A percentile compares a stretch with the other conserved stretches of the same genome.
Evolutionary conservation across 2,888 invertebrate genomes (phyloP).

Genomic region (Alsophila aescularia): DNA sequence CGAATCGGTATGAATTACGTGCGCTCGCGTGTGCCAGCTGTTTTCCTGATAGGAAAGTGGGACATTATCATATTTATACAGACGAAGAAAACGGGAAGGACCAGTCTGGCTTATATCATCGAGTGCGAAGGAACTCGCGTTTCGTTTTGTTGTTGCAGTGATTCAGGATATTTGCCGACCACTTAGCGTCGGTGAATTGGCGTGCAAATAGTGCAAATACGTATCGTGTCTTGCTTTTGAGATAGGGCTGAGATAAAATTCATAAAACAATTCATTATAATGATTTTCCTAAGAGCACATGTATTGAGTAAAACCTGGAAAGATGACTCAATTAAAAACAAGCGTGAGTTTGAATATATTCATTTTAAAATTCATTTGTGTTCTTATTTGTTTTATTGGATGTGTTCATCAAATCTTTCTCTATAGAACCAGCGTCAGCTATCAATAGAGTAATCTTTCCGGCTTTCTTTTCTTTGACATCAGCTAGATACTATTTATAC

Average conservation of each 20-base stretch:
- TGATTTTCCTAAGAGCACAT: neutral
- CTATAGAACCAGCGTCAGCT: neutral
- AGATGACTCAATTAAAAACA: neutral
- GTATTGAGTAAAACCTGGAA: neutral
- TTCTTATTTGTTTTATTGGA: neutral
- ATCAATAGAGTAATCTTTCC: neutral
- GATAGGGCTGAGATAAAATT: conserved; percentile 29
- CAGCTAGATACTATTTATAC: neutral
- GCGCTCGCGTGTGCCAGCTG: conserved; percentile 61
- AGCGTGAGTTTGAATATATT: neutral
- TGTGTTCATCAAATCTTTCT: neutral
- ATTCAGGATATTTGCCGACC: conserved; percentile 9
- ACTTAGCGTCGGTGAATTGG: conserved; percentile 18
- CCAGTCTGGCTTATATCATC: conserved; percentile 35
- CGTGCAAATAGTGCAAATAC: conserved; percentile 12
- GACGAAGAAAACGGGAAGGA: conserved; percentile 39
- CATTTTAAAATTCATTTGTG: neutral
- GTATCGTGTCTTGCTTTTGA: conserved; percentile 32
- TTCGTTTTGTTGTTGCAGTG: neutral
- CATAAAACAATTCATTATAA: neutral
- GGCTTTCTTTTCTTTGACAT: neutral
- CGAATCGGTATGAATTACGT: conserved; percentile 50
- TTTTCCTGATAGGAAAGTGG: conserved; percentile 75
- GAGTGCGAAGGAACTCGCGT: conserved; percentile 21
- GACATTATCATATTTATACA: conserved; percentile 74